Percentiles rank a stretch among this genome's conserved stretches.
phyloP scores from a whole-genome alignment of 2,113 vertebrate species.

The Falco punctatus region DNA sequence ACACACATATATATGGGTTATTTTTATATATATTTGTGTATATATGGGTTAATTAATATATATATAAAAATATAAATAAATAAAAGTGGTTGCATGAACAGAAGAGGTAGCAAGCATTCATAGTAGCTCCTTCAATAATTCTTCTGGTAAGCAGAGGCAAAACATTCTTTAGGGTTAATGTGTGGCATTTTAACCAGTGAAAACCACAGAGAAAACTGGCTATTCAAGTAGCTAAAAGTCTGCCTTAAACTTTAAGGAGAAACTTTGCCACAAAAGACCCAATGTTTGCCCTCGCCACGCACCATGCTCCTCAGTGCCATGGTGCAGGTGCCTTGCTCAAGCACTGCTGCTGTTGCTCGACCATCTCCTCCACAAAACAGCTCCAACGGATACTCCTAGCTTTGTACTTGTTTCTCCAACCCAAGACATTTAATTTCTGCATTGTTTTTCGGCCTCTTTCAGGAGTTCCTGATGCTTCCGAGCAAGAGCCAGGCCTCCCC shows the following conservation, averaged over 20 bases:
- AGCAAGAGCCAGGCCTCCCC: background rate
- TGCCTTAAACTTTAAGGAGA: background rate
- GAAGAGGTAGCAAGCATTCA: background rate
- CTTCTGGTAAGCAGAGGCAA: background rate
- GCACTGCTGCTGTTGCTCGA: background rate
- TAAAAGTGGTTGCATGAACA: background rate
- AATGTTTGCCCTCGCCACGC: background rate
- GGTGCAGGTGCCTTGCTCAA: background rate
- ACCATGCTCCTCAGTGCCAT: background rate
- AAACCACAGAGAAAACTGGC: background rate
- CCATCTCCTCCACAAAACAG: background rate
- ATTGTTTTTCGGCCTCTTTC: background rate
- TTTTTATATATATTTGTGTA: too few species aligned
- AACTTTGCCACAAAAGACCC: background rate
- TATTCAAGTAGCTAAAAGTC: background rate
- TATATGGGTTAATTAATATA: background rate
- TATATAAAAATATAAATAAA: background rate
- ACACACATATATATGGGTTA: background rate
- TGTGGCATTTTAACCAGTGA: background rate
- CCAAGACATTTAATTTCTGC: background rate
- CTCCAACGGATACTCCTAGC: background rate
- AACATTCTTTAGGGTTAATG: background rate
- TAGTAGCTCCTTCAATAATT: background rate
- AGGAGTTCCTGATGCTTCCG: background rate
- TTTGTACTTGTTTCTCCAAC: background rate